phyloP scores from a whole-genome alignment of 2,888 invertebrate species.

The Euphydryas editha region DNA sequence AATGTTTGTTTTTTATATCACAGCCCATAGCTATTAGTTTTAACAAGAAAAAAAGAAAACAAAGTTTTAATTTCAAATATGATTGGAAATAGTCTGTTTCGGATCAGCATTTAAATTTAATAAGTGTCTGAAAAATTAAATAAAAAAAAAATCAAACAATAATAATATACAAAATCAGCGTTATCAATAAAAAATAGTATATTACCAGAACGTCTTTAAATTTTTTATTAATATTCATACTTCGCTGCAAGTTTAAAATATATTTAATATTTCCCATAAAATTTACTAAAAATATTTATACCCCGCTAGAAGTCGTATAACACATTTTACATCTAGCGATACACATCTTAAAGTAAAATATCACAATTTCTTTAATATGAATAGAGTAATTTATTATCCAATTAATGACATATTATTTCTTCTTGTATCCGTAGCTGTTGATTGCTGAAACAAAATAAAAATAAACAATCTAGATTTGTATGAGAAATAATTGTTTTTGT shows the following conservation, averaged over 20 bases:
- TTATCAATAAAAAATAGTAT: no score
- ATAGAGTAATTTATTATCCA: background rate
- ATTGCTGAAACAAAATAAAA: conserved; percentile 82
- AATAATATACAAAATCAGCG: no score
- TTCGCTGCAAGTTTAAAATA: background rate
- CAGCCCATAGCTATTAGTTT: conserved; percentile 16
- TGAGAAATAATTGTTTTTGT: no score
- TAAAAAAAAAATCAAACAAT: no score
- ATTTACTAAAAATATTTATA: background rate
- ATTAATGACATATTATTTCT: conserved; percentile 52
- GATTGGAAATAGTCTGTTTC: no score
- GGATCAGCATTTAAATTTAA: no score
- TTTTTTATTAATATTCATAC: no score
- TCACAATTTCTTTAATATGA: conserved; percentile 35
- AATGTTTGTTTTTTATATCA: conserved; percentile 22
- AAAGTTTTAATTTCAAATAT: background rate
- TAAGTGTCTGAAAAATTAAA: no score
- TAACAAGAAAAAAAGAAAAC: background rate
- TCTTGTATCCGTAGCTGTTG: conserved; percentile 90
- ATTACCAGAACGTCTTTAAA: no score
- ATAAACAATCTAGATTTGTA: background rate
- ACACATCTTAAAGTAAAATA: conserved; percentile 32
- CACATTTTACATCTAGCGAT: conserved; percentile 14
- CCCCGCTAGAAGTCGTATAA: background rate
- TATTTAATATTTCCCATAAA: background rate